Evolutionary conservation across 2,113 vertebrate genomes (phyloP).

Genomic region (Sakesphorus luctuosus): DNA sequence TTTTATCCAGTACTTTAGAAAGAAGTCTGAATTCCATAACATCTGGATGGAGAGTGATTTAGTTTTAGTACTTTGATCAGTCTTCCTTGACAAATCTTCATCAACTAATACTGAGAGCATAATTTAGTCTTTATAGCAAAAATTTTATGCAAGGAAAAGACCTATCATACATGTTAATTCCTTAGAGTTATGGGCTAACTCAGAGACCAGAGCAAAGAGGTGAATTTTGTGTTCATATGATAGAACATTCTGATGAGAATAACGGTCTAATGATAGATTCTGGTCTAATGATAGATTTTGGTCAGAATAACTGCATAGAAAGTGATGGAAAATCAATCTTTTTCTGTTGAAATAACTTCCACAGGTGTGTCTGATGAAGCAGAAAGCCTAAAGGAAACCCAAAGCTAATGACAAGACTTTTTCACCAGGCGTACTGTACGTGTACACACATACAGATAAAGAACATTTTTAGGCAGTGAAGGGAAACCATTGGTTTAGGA

Average conservation of each 20-base stretch:
- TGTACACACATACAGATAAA: background rate
- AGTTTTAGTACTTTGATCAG: slow-evolving; percentile 21
- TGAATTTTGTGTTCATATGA: background rate
- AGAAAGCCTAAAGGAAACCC: background rate
- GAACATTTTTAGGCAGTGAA: background rate
- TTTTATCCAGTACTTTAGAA: background rate
- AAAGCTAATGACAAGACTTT: background rate
- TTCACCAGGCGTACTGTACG: background rate
- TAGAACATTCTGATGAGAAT: background rate
- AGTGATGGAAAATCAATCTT: background rate
- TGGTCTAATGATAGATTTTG: background rate
- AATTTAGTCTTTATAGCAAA: background rate
- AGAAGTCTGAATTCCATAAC: background rate
- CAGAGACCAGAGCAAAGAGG: background rate
- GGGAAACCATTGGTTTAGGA: background rate
- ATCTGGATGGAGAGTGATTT: background rate
- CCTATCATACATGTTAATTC: background rate
- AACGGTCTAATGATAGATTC: background rate
- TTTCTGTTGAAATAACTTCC: background rate
- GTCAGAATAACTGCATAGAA: background rate
- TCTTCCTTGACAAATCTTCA: slow-evolving; percentile 14
- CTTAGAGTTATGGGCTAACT: background rate
- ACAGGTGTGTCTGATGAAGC: background rate
- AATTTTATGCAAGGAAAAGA: background rate
- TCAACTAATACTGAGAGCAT: background rate